A percentile compares a stretch with the other conserved stretches of the same genome.
Conservation (phyloP, 2,113 vertebrate species). For the Sprattus sprattus region DNA sequence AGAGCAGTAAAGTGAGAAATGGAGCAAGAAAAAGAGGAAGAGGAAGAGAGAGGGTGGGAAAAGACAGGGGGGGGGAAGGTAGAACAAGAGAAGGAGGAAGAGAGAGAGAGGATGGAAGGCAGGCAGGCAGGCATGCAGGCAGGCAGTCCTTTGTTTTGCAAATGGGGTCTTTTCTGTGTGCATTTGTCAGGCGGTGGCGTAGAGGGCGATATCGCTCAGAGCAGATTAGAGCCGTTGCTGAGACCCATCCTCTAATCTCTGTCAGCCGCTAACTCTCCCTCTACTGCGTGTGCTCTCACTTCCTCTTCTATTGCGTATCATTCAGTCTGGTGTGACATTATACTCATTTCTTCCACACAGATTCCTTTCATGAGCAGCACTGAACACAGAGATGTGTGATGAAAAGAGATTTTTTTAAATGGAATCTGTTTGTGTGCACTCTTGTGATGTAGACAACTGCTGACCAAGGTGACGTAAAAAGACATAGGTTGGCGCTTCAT, state of each 20-base stretch:
- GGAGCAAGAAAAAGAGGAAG: background rate
- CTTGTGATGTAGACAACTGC: no score
- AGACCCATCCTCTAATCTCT: background rate
- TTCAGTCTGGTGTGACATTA: no score
- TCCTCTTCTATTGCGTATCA: background rate
- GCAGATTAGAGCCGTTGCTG: background rate
- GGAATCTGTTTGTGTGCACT: no score
- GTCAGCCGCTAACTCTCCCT: background rate
- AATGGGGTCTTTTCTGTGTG: slow-evolving; percentile 18
- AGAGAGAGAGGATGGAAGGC: background rate
- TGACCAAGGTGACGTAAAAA: no score
- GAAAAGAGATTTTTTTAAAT: no score
- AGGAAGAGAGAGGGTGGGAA: background rate
- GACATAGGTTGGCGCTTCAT: no score
- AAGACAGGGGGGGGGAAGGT: background rate
- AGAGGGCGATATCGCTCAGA: background rate
- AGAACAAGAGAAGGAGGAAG: background rate
- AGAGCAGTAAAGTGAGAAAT: background rate
- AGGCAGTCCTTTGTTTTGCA: slow-evolving; percentile 15
- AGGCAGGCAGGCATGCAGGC: background rate
- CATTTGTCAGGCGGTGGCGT: background rate
- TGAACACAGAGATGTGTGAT: no score
- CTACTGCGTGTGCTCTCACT: background rate
- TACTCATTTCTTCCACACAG: no score
- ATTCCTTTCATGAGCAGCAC: no score